Base-by-base conservation (phyloP, 1,140 invertebrate genomes). In the Andrena cerasifolii region DNA sequence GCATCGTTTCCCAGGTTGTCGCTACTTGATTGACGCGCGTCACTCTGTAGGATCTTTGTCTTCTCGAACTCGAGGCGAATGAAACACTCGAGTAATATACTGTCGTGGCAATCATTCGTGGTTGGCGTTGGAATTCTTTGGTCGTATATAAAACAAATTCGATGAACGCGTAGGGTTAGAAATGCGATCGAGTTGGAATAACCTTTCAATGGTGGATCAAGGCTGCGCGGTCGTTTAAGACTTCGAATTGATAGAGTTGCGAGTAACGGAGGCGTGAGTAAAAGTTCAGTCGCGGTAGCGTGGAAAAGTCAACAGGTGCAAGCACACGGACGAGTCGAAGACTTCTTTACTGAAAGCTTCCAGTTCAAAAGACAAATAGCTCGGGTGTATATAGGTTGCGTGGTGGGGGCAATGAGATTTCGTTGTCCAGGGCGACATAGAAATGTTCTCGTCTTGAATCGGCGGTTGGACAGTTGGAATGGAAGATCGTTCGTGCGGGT, bases 301-400 rank as follows among this genome's bases (percentile, higher is more conserved):
- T 14, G 56, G 47, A 31, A 21, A 36, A 61, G 67, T 71, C 75
- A 77, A 77, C 75, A 77, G 56, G 66, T 77, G 56, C 40, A 77
- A 77, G 62, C 47, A 61, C 73, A 24, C 45, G 16, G 28, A 18
- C 18, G 43, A 28, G 28, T 21, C 18, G 14, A 6, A 16, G n/a
- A 36, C 33, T 61, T n/a, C 33, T 40, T 71, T 70, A 24, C n/a
- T 33, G 24, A 43, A 10, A 31, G 45, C 56, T 71, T 61, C 56
- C 33, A 61, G 43, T 77, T 77, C 56, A 24, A 51, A 77, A 70
- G 74, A 77, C 56, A 77, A 77, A 77, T n/a, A 71, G 33, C 45
- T 24, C 10, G 33, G 26, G 18, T 31, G 12, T 58, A 26, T 43
- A 53, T 28, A 3, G 1, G 8, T 16, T 24, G 24, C 33, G 18